Conservation (phyloP, 2,113 vertebrate genomes). For the Datnioides undecimradiatus region DNA sequence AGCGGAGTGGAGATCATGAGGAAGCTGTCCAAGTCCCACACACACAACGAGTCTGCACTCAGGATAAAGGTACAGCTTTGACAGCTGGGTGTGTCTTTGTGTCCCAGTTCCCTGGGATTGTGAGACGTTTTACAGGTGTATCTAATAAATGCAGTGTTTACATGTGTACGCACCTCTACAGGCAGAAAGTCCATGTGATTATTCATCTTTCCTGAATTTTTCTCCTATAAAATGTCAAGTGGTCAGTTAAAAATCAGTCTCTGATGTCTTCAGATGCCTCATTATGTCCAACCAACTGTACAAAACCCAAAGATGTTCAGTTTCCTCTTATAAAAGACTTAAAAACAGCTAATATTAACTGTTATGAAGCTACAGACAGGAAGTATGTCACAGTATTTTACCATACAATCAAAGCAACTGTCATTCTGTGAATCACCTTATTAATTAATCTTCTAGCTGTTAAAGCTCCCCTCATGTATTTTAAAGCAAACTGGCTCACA, state of each 20-base stretch:
- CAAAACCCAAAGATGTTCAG: neutral
- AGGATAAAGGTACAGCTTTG: constrained; percentile 91
- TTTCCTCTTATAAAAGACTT: neutral
- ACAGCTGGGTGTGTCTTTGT: neutral
- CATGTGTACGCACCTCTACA: neutral
- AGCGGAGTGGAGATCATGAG: constrained; percentile 98
- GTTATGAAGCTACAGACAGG: neutral
- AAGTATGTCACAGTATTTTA: too few species aligned
- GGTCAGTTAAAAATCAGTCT: too few species aligned
- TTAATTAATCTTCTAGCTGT: neutral
- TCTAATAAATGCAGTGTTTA: neutral
- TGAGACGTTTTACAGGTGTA: neutral
- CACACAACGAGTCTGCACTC: constrained; percentile 93
- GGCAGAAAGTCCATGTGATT: too few species aligned
- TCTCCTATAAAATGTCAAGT: neutral
- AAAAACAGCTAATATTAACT: neutral
- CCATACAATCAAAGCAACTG: too few species aligned
- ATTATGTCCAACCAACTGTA: neutral
- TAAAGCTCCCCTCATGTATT: too few species aligned
- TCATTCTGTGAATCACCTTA: too few species aligned
- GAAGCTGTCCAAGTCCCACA: constrained; percentile 96
- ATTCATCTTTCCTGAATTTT: neutral
- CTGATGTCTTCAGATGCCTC: too few species aligned
- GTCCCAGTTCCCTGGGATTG: neutral
- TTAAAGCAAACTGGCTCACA: too few species aligned